These are phyloP conservation scores for Ophiothrix spiculata DNA, from an alignment of 35 echinoderm and acorn worm genomes.

Conservation along the genomic window DNA sequence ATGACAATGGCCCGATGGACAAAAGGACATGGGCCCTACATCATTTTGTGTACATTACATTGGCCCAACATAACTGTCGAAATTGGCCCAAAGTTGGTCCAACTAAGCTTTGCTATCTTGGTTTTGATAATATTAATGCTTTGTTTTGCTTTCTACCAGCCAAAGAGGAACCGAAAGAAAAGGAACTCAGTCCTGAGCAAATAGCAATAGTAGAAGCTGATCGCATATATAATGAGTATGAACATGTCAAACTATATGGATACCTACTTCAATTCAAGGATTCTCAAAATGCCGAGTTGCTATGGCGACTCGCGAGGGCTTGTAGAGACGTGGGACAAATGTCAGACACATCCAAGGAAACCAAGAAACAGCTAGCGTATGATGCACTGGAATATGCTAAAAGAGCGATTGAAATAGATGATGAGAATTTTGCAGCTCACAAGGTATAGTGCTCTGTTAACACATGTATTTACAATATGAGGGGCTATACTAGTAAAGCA, in stretches of 20 bases:
- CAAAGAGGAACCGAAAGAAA: neutral
- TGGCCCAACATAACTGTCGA: too few relatives aligned
- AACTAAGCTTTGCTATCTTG: too few relatives aligned
- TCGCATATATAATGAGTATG: constrained; percentile 57
- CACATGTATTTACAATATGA: neutral
- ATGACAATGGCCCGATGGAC: too few relatives aligned
- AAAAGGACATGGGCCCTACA: too few relatives aligned
- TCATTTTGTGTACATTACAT: too few relatives aligned
- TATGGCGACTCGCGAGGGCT: constrained; percentile 88
- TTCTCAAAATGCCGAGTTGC: constrained; percentile 63
- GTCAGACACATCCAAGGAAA: constrained; percentile 33
- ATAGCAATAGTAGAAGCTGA: constrained; percentile 67
- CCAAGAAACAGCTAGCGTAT: constrained; percentile 76
- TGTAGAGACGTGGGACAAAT: constrained; percentile 66
- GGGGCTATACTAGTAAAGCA: too few relatives aligned
- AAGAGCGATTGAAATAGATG: constrained; percentile 60
- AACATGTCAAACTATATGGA: constrained; percentile 56
- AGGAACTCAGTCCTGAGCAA: neutral
- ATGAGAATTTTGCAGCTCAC: constrained; percentile 82
- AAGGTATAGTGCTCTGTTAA: too few relatives aligned
- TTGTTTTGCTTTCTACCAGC: neutral
- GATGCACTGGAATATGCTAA: constrained; percentile 77
- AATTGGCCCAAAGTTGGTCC: too few relatives aligned
- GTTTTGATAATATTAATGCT: too few relatives aligned
- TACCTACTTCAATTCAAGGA: constrained; percentile 72